Conservation (phyloP, 1,140 invertebrate species). For the Eriosoma lanigerum region DNA sequence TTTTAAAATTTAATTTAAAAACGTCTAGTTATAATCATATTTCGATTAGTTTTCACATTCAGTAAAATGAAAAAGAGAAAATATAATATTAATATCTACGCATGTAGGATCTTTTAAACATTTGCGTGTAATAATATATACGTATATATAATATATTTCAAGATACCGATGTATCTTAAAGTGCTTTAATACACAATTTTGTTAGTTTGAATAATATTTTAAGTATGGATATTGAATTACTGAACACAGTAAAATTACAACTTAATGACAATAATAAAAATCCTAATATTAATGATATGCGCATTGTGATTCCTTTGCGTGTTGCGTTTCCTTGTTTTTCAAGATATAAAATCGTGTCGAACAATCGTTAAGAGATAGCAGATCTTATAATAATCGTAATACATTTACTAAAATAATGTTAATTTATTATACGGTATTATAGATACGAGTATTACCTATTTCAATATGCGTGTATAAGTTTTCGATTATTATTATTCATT, state of each 20-base stretch:
- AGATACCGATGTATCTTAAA: neutral
- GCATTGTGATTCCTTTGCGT: neutral
- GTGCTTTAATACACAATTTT: neutral
- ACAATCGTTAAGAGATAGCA: slow-evolving; percentile 18
- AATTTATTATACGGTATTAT: neutral
- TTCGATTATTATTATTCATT: neutral
- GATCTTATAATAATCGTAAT: neutral
- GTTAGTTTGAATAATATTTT: neutral
- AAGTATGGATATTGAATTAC: no score
- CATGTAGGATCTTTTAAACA: no score
- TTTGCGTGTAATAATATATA: no score
- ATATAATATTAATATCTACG: no score
- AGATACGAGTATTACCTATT: neutral
- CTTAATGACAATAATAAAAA: neutral
- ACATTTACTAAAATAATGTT: no score
- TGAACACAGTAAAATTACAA: neutral
- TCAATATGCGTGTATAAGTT: neutral
- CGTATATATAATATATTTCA: no score
- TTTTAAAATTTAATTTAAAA: no score
- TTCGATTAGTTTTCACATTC: no score
- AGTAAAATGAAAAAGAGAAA: no score
- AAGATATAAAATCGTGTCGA: slow-evolving; percentile 24
- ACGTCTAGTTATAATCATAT: no score
- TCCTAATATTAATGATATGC: neutral
- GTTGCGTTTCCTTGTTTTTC: neutral